Percentiles rank a stretch among this genome's conserved stretches.
These are phyloP conservation scores for Pelodytes ibericus DNA, from an alignment of 2,797 vertebrate species.

Conservation along the genomic window DNA sequence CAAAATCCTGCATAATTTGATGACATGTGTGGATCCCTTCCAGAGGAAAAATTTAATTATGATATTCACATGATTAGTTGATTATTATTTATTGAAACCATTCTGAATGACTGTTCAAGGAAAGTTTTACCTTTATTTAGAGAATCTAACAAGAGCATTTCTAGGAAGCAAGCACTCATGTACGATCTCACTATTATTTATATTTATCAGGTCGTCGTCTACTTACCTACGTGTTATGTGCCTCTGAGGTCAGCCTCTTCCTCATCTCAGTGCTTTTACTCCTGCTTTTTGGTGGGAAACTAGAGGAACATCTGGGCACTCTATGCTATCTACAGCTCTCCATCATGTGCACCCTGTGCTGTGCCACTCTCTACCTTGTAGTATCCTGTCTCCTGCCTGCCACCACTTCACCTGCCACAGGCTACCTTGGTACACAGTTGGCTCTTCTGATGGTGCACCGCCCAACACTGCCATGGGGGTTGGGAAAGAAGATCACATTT, in stretches of 20 bases:
- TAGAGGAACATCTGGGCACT: conserved; percentile 82
- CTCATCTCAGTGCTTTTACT: conserved; percentile 75
- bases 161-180: too few species aligned
- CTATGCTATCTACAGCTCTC: conserved; percentile 76
- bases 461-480: conserved; percentile 62
- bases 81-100: too few species aligned
- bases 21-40: too few species aligned
- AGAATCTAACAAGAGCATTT: too few species aligned
- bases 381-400: conserved; percentile 71
- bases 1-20: too few species aligned
- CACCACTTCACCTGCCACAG: conserved; percentile 73
- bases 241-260: conserved; percentile 75
- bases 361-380: conserved; percentile 78
- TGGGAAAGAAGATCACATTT: conserved; percentile 70
- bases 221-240: conserved; percentile 79
- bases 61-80: too few species aligned
- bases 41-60: too few species aligned
- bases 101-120: too few species aligned
- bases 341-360: conserved; percentile 65
- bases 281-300: conserved; percentile 72
- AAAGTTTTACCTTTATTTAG: too few species aligned
- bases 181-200: background rate
- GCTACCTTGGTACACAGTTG: conserved; percentile 80
- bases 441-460: conserved; percentile 79
- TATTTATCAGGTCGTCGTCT: conserved; percentile 62